Evolutionary conservation across 2,113 vertebrate species (phyloP), one percentile per base, ranked within the genome.

Genomic region (Chlamydotis undulata): DNA sequence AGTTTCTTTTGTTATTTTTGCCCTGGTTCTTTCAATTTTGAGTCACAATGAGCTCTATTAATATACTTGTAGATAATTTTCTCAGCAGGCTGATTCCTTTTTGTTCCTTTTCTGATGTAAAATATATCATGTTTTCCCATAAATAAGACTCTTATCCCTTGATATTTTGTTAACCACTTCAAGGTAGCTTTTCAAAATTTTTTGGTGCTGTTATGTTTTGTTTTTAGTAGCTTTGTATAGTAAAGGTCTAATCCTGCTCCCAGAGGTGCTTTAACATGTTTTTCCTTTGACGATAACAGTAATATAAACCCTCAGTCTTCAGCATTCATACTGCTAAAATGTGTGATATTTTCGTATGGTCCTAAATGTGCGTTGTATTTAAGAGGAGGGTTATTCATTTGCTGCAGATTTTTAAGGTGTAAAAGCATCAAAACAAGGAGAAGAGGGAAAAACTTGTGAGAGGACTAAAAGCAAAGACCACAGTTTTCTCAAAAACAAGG

Each of bases 1-100:
- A 52, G 86, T 85, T 82, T 75, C 41, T 65, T 93, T 68, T 89
- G 87, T 77, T 39, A 21, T 70, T 94, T 89, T 90, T 89, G 65
- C 55, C 65, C 53, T 35, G 16, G 29, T 93, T 85, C 69, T 95
- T 93, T 90, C 74, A 70, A 35, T 83, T 89, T 61, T 75, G 57
- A 87, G n/a, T 71, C 68, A 93, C 53, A 95, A 68, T 55, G 39
- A 31, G 84, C n/a, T 74, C 77, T 63, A 29, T 79, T 90, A 90
- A 93, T 88, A 52, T 49, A 68, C 1, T 10, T 89, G 67, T 35
- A 91, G 65, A 79, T 89, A 1, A 65, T 82, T 93, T 95, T 91
- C 59, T 96, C 79, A 65, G 59, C 23, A 74, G 65, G 21, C 49
- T 83, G 53, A 69, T 79, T 68, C 6, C 15, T 74, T 91, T 71